A percentile compares a stretch with the other conserved stretches of the same genome.
Evolutionary conservation across 1,140 invertebrate species (phyloP).

Genomic region (Stenopsyche tienmushanensis): DNA sequence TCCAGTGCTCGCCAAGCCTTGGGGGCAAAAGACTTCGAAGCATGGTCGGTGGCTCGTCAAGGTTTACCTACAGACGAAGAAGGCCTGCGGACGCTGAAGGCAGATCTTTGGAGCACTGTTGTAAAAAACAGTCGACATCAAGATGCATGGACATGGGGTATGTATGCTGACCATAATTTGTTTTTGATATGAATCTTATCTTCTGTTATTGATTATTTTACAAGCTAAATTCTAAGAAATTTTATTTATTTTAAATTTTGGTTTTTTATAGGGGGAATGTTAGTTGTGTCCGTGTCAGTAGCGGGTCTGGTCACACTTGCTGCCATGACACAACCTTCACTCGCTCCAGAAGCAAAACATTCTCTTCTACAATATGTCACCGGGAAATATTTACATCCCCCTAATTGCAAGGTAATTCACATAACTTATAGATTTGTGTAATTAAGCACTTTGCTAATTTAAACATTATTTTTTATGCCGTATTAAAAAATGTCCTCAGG

Average conservation of each 20-base stretch:
- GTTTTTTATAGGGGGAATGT: slow-evolving; percentile 69
- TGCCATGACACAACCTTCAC: slow-evolving; percentile 81
- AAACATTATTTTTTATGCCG: slow-evolving; percentile 1
- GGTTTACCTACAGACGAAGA: slow-evolving; percentile 77
- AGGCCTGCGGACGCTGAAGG: slow-evolving; percentile 72
- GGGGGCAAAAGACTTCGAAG: slow-evolving; percentile 72
- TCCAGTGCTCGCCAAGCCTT: slow-evolving; percentile 69
- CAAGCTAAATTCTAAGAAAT: no score
- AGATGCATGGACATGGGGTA: slow-evolving; percentile 86
- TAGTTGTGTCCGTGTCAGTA: slow-evolving; percentile 82
- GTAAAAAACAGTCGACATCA: slow-evolving; percentile 84
- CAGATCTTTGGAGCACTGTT: slow-evolving; percentile 82
- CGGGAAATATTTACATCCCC: slow-evolving; percentile 84
- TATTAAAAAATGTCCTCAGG: no score
- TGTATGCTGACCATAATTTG: slow-evolving; percentile 35
- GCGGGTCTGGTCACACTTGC: slow-evolving; percentile 82
- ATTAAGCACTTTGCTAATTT: neutral
- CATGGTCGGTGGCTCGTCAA: slow-evolving; percentile 75
- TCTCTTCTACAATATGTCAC: slow-evolving; percentile 88
- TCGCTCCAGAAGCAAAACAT: slow-evolving; percentile 83
- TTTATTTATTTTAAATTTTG: neutral
- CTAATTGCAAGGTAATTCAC: slow-evolving; percentile 77
- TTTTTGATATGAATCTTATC: slow-evolving; percentile 1
- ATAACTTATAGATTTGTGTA: neutral
- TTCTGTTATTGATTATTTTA: no score